Base-by-base conservation (phyloP, 2,113 vertebrate species). In the Phaethornis superciliosus region DNA sequence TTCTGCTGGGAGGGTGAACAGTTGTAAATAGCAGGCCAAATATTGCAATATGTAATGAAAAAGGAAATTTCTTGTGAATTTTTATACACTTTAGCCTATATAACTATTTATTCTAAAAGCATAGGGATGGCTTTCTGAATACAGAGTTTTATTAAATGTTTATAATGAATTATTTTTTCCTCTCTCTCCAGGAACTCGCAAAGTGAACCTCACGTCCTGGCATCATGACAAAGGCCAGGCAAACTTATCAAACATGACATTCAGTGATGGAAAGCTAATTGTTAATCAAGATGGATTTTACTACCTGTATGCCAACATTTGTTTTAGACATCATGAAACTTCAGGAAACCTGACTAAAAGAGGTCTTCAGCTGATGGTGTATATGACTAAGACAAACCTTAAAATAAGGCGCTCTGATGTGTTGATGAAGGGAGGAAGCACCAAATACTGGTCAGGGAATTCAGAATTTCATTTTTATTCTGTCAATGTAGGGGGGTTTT, bases 231-330 rank as follows among this genome's bases (percentile, higher is more conserved):
- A 98, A 95, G 98, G 97, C 63, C 97, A 98, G 94, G 98, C 98
- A 63, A 97, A 98, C 79, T 86, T 98, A 68, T 96, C 95, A 56
- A 98, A 99, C 83, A 97, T 99, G 96, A 98, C 96, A 5, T 98
- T 98, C 96, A 97, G 1, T 37, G 97, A 99, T 2, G 98, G 98
- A 63, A 98, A 97, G 35, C 97, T 99, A 44, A 92, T 97, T 78
- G 98, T 99, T 88, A 97, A 96, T 65, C 98, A 99, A 94, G 97
- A 99, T 3, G 99, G 99, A 62, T 98, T 98, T 96, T 99, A 99
- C 97, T 99, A 99, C 49, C 97, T 99, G 26, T 99, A 99, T 42
- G 98, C 99, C 95, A 99, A 99, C 93, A 99, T 99, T 86, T 99
- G 99, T 94, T 99, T 99, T 86, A 98, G 99, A 81, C 98, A 99